phyloP scores from a whole-genome alignment of 1,140 invertebrate species.

The Phocides pigmalion region DNA sequence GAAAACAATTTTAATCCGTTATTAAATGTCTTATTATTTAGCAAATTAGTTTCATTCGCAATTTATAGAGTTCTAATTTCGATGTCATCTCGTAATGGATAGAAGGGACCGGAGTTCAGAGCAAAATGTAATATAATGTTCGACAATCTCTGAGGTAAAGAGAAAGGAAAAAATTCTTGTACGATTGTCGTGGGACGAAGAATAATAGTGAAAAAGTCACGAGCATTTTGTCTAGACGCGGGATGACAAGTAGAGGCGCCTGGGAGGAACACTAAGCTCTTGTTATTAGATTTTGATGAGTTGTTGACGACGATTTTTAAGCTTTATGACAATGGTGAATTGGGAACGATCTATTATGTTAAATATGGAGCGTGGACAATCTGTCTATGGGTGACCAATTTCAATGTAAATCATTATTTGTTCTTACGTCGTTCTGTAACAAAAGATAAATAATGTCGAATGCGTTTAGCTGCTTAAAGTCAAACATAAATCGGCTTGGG shows the following conservation, averaged over 20 bases:
- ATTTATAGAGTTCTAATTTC: conserved; percentile 58
- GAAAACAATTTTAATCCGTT: conserved; percentile 41
- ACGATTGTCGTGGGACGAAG: conserved; percentile 68
- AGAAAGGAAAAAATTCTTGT: conserved; percentile 57
- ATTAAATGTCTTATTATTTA: conserved; percentile 46
- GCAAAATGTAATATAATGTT: conserved; percentile 72
- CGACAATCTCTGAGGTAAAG: conserved; percentile 56
- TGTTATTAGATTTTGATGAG: conserved; percentile 77
- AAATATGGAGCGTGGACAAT: too few species aligned
- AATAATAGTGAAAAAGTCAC: conserved; percentile 74
- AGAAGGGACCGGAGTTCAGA: conserved; percentile 53
- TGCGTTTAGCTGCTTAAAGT: too few species aligned
- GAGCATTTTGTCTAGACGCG: conserved; percentile 72
- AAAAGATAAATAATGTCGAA: too few species aligned
- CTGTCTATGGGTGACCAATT: too few species aligned
- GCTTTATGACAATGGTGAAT: too few species aligned
- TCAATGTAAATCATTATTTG: too few species aligned
- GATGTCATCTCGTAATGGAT: conserved; percentile 64
- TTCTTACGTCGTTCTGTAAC: too few species aligned
- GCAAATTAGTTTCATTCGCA: conserved; percentile 52
- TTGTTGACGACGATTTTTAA: conserved; percentile 62
- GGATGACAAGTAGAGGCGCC: conserved; percentile 57
- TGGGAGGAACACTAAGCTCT: conserved; percentile 54
- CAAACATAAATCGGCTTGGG: too few species aligned
- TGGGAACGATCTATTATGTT: too few species aligned